Conservation (phyloP, 2,888 invertebrate species). For the Drosophila barbarae region DNA sequence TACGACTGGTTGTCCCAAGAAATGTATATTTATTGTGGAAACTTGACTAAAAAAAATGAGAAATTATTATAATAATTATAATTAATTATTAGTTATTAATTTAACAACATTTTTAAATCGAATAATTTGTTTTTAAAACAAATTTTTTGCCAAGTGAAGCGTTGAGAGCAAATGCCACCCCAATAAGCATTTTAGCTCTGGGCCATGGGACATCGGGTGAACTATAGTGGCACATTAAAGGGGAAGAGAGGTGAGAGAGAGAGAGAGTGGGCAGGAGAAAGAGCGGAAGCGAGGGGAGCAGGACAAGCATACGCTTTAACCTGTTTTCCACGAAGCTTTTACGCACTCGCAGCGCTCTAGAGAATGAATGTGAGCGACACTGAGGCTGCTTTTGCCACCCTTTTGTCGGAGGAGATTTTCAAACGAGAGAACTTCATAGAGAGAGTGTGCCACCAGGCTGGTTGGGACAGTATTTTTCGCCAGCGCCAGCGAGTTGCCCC, state of each 20-base stretch:
- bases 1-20: not conserved
- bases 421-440: constrained; percentile 11
- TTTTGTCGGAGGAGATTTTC: constrained; percentile 40
- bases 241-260: constrained; percentile 16
- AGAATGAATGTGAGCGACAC: constrained; percentile 9
- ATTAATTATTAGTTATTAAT: not conserved
- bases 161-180: constrained; percentile 62
- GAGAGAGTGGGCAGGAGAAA: constrained; percentile 18
- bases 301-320: constrained; percentile 62
- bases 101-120: not conserved
- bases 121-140: not conserved
- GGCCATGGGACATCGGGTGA: constrained; percentile 56
- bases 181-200: constrained; percentile 68
- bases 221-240: constrained; percentile 26
- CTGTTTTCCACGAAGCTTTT: constrained; percentile 71
- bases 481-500: constrained; percentile 69
- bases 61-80: too few relatives aligned
- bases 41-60: too few relatives aligned
- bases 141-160: constrained; percentile 24
- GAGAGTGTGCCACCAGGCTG: constrained; percentile 20
- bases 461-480: constrained; percentile 49
- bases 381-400: constrained; percentile 55
- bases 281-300: constrained; percentile 20
- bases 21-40: not conserved
- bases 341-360: constrained; percentile 56